Percentiles rank a stretch among this genome's conserved stretches.
Conservation (phyloP, 2,113 vertebrate genomes). For the Cranoglanis bouderius region DNA sequence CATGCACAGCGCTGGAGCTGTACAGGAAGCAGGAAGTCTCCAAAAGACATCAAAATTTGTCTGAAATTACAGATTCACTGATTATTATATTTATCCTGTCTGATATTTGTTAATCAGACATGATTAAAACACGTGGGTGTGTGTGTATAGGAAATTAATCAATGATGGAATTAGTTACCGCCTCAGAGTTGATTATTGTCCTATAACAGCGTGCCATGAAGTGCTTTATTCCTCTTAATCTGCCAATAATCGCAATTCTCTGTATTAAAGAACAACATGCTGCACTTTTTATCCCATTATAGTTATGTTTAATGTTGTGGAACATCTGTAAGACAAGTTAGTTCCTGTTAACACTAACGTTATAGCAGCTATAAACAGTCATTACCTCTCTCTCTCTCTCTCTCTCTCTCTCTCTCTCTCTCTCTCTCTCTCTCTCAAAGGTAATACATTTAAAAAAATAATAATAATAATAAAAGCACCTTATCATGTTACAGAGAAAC, state of each 20-base stretch:
- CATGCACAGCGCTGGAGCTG: neutral
- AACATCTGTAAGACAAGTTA: neutral
- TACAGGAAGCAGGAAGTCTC: neutral
- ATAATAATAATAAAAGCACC: too few species aligned
- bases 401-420: too few species aligned
- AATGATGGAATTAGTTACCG: neutral
- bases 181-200: neutral
- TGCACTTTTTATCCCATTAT: neutral
- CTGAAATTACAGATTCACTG: neutral
- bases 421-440: neutral
- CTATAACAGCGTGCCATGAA: neutral
- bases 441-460: neutral
- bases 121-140: neutral
- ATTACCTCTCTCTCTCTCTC: neutral
- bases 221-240: neutral
- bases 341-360: neutral
- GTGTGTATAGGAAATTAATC: neutral
- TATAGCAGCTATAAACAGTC: neutral
- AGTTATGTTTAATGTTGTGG: neutral
- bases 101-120: neutral
- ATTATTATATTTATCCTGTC: neutral
- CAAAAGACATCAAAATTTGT: neutral
- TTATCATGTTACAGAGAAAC: neutral
- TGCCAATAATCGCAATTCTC: neutral
- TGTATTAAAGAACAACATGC: too few species aligned